Percentiles rank a stretch among this genome's conserved stretches.
These are phyloP conservation scores for Notodonta ziczac DNA, from an alignment of 2,888 invertebrate genomes.

Conservation along the genomic window DNA sequence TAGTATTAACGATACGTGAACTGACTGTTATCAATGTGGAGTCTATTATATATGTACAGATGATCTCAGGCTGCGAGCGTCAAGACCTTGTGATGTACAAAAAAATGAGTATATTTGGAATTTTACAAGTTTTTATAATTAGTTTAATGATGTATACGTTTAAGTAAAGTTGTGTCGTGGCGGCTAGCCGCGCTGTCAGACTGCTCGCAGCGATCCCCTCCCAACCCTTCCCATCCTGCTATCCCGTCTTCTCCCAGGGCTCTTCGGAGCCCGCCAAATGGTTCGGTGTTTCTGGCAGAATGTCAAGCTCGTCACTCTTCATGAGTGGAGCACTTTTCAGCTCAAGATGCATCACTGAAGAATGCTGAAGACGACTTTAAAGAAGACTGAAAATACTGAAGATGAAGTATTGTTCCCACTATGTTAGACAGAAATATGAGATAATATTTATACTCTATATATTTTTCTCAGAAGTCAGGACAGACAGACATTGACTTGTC, in stretches of 20 bases:
- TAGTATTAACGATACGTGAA: constrained; percentile 68
- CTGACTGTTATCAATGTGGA: constrained; percentile 77
- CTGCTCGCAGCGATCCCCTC: constrained; percentile 68
- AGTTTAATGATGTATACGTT: constrained; percentile 80
- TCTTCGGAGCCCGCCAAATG: constrained; percentile 69
- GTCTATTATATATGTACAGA: constrained; percentile 66
- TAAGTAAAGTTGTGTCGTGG: constrained; percentile 75
- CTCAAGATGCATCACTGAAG: constrained; percentile 15
- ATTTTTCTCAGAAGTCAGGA: too few species aligned
- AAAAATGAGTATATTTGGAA: constrained; percentile 81
- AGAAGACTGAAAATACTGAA: too few species aligned
- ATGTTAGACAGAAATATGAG: too few species aligned
- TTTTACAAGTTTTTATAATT: constrained; percentile 85
- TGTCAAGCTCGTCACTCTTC: constrained; percentile 48
- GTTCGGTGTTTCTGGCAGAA: constrained; percentile 54
- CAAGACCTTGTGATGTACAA: constrained; percentile 83
- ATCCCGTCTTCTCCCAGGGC: constrained; percentile 65
- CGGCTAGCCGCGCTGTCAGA: constrained; percentile 54
- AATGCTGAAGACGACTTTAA: not conserved
- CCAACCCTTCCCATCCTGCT: constrained; percentile 56
- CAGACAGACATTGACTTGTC: too few species aligned
- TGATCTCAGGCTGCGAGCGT: constrained; percentile 72
- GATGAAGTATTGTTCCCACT: too few species aligned
- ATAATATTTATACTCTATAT: too few species aligned
- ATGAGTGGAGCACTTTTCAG: constrained; percentile 42